Conservation (phyloP, 2,113 vertebrate species). For the Tiliqua scincoides region DNA sequence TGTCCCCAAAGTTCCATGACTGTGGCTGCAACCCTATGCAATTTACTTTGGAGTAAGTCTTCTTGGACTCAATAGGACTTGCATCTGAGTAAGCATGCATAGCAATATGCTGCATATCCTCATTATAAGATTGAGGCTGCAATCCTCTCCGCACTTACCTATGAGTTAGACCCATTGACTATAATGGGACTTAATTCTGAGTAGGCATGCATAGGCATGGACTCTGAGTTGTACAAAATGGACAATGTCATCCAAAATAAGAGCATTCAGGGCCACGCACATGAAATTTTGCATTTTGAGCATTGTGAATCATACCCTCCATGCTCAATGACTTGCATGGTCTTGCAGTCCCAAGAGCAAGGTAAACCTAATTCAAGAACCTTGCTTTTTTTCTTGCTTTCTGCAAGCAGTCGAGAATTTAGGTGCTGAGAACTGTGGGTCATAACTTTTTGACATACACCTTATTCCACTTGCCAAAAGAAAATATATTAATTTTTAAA, state of each 20-base stretch:
- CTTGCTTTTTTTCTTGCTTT: neutral
- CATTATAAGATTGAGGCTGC: neutral
- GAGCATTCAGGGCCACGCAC: neutral
- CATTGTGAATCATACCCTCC: neutral
- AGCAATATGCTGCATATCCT: no score
- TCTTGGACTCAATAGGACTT: no score
- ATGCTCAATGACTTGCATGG: neutral
- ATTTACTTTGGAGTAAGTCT: no score
- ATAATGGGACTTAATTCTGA: neutral
- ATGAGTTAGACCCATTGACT: no score
- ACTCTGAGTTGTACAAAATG: neutral
- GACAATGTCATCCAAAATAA: neutral
- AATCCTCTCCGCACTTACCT: neutral
- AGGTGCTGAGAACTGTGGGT: neutral
- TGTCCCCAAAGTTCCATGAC: neutral
- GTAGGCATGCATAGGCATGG: neutral
- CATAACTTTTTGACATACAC: neutral
- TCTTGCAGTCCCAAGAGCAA: neutral
- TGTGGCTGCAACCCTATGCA: neutral
- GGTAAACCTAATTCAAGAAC: neutral
- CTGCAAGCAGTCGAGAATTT: neutral
- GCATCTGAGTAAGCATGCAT: neutral
- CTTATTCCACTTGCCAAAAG: neutral
- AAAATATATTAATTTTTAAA: neutral
- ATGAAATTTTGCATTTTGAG: neutral